Evolutionary conservation across 2,888 invertebrate species (phyloP), one percentile per base, ranked within the genome.

Genomic region (Eueremaeus valkanovi): DNA sequence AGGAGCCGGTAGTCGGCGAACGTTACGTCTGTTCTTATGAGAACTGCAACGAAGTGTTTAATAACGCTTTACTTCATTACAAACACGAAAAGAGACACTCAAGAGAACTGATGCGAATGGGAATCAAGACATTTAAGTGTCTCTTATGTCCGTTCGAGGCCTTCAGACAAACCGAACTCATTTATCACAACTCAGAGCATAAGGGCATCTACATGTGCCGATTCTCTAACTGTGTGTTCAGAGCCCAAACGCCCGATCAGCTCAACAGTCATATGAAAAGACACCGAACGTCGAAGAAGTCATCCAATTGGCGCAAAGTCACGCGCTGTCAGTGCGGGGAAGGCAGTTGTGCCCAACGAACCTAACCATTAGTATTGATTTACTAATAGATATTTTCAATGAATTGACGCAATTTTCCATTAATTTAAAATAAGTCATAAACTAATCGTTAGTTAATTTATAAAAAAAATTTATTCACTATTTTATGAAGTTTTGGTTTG

Each of bases 151-250:
- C 31, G 1, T 63, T 33, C 33, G 0, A 1, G 16, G 63, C 29
- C 3, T 63, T 63, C 5, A 63, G 16, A 24, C 36, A n/a, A 18
- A 3, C 9, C 0, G 68, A 68, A 1, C 68, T 68, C n/a, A 68
- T 68, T 11, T 68, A 40, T 13, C 68, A 68, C 21, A 68, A 68
- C 40, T 68, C 68, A 24, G 68, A 68, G n/a, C 40, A 68, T 21
- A 21, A 1, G 24, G 33, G 33, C 3, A 40, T 68, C 21, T 68
- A 36, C 11, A 0, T 68, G 13, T 68, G 68, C n/a, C n/a, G 36
- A 16, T 3, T 21, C 16, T 16, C 36, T 24, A 21, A 68, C n/a
- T 68, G 68, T 24, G 21, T 68, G 21, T 40, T 40, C 18, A 2
- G 33, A 5, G 31, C 33, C 31, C 13, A 18, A 33, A 61, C 31